phyloP scores from a whole-genome alignment of 1,140 invertebrate species.

The Formica selysi region DNA sequence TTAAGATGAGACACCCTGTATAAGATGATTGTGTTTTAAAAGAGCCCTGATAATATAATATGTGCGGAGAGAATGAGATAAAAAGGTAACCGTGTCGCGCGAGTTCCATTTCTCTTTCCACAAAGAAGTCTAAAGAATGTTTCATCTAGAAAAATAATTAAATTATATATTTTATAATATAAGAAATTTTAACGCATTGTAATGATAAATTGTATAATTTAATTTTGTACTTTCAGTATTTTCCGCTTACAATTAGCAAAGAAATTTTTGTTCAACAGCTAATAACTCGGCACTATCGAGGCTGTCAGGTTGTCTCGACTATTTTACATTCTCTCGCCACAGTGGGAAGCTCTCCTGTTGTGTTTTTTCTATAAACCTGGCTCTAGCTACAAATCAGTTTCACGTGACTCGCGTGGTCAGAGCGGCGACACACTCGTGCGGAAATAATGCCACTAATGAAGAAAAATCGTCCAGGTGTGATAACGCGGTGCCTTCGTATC shows the following conservation, averaged over 20 bases:
- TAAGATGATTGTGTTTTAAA: neutral
- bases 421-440: slow-evolving; percentile 58
- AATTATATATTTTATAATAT: neutral
- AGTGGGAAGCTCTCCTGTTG: neutral
- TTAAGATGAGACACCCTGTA: neutral
- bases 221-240: neutral
- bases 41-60: neutral
- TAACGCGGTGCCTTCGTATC: slow-evolving; percentile 71
- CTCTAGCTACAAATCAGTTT: slow-evolving; percentile 72
- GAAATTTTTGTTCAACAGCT: slow-evolving; percentile 22
- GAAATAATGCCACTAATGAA: slow-evolving; percentile 75
- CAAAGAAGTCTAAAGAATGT: neutral
- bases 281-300: slow-evolving; percentile 33
- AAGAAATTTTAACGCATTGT: neutral
- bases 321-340: neutral
- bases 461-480: slow-evolving; percentile 77
- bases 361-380: slow-evolving; percentile 57
- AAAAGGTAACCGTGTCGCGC: too few species aligned
- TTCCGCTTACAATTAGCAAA: neutral
- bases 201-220: neutral
- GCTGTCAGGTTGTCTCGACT: neutral
- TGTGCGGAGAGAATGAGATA: neutral
- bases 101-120: too few species aligned
- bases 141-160: neutral
- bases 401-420: slow-evolving; percentile 65